Base-by-base conservation (phyloP, 2,113 vertebrate species). In the Progne subis region DNA sequence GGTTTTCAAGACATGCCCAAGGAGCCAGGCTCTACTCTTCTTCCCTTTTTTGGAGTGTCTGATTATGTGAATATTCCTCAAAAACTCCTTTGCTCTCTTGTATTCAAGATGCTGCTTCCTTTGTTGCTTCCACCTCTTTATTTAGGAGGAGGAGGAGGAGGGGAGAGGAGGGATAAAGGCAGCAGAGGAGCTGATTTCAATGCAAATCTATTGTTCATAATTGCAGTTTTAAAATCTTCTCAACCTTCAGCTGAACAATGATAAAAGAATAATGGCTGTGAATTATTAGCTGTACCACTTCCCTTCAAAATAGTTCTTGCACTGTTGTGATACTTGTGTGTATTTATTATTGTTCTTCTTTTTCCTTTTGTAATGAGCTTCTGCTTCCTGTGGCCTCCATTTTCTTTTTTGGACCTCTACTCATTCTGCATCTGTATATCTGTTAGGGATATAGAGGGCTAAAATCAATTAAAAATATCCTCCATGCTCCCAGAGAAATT, bases 181-280 rank as follows among this genome's bases (percentile, higher is more conserved):
- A 84, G 92, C 34, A 50, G 84, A 96, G 90, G 26, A 80, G 78
- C 82, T 92, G 68, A 86, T 97, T 96, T 90, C 77, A 75, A 63
- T 95, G 94, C 83, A 97, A 95, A 87, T 87, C 89, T 92, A 18
- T 96, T 88, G 87, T 92, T 92, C 71, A 64, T 97, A 97, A 97
- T 95, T 97, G 94, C 87, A 59, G 95, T 96, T 96, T 95, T 93
- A 90, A 94, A 97, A 91, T 93, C 94, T 75, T 94, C 94, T 94
- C 87, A 96, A 77, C 94, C 94, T 97, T 94, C 92, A 95, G 49
- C 64, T 75, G 92, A 96, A 91, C 95, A 89, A 82, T 94, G 95
- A 96, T 92, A 63, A 93, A 96, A 88, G 93, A 96, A 93, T 89
- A 95, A 95, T 94, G 89, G 87, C 56, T 95, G 85, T 94, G 96